Evolutionary conservation across 2,888 invertebrate species (phyloP).

Genomic region (Polylopha cassiicola): DNA sequence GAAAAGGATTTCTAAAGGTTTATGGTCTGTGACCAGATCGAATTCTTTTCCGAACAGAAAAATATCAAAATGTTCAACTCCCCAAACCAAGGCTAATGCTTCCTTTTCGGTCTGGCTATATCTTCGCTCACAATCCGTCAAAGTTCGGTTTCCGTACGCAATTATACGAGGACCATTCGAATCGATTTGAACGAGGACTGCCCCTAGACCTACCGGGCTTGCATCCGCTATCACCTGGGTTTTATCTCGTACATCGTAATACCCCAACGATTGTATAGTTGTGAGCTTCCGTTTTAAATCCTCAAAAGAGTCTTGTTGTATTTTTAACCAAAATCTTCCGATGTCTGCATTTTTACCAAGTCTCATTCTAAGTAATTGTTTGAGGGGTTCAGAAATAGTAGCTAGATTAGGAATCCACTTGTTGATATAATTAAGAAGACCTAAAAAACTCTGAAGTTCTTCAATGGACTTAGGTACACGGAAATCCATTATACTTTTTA

Average conservation of each 20-base stretch:
- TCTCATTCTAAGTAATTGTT: slow-evolving; percentile 3
- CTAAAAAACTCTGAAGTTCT: slow-evolving; percentile 15
- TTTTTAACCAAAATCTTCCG: too few relatives aligned
- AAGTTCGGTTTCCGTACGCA: slow-evolving; percentile 5
- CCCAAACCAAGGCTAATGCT: too few relatives aligned
- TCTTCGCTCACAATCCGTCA: slow-evolving; percentile 6
- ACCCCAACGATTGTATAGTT: background rate
- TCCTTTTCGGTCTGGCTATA: slow-evolving; percentile 7
- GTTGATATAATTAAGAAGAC: slow-evolving; percentile 9
- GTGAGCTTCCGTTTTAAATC: background rate
- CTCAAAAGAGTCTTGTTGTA: too few relatives aligned
- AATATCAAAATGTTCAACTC: too few relatives aligned
- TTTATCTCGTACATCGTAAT: background rate
- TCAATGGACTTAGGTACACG: slow-evolving; percentile 1
- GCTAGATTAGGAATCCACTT: slow-evolving; percentile 16
- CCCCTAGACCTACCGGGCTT: slow-evolving; percentile 4
- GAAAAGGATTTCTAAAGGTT: slow-evolving; percentile 3
- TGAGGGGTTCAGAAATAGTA: slow-evolving; percentile 7
- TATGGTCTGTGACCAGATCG: slow-evolving; percentile 4
- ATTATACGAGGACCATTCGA: too few relatives aligned
- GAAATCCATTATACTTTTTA: slow-evolving; percentile 1
- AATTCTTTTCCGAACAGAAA: slow-evolving; percentile 6
- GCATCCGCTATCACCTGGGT: too few relatives aligned
- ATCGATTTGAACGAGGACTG: too few relatives aligned
- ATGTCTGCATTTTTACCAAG: too few relatives aligned